phyloP scores from a whole-genome alignment of 2,888 invertebrate genomes.

The Drosophila maculinotata region DNA sequence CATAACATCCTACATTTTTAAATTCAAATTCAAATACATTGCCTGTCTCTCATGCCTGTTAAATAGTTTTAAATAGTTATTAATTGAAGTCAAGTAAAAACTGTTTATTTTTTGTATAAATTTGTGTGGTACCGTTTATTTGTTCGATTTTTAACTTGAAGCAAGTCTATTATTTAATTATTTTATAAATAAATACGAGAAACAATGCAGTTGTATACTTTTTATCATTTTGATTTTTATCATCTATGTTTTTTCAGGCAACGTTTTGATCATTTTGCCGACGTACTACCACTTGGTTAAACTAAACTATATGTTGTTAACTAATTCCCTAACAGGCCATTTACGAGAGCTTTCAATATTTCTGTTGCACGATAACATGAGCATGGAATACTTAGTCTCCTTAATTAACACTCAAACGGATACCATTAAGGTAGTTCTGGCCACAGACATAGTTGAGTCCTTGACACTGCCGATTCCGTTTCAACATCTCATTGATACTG shows the following conservation, averaged over 20 bases:
- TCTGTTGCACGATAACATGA: constrained; percentile 49
- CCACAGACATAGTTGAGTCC: constrained; percentile 60
- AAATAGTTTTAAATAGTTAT: constrained; percentile 67
- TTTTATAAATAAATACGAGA: constrained; percentile 22
- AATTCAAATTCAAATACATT: constrained; percentile 18
- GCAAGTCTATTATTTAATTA: constrained; percentile 23
- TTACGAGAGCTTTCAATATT: constrained; percentile 42
- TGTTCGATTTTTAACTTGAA: constrained; percentile 16
- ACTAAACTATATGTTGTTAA: constrained; percentile 63
- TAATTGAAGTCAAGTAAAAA: constrained; percentile 49
- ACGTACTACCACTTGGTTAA: constrained; percentile 61
- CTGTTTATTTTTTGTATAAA: constrained; percentile 42
- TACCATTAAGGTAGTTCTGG: constrained; percentile 43
- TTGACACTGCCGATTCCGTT: constrained; percentile 49
- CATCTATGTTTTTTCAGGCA: constrained; percentile 46
- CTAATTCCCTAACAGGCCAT: constrained; percentile 48
- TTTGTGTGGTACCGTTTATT: constrained; percentile 37
- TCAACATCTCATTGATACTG: constrained; percentile 63
- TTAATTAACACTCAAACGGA: constrained; percentile 25
- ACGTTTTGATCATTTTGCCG: constrained; percentile 64
- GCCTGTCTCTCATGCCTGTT: constrained; percentile 54
- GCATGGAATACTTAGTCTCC: constrained; percentile 37
- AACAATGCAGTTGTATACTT: constrained; percentile 17
- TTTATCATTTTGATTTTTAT: background rate
- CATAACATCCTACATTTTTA: too few relatives aligned